phyloP scores from a whole-genome alignment of 2,888 invertebrate genomes.

The Chaitophorus viminalis region DNA sequence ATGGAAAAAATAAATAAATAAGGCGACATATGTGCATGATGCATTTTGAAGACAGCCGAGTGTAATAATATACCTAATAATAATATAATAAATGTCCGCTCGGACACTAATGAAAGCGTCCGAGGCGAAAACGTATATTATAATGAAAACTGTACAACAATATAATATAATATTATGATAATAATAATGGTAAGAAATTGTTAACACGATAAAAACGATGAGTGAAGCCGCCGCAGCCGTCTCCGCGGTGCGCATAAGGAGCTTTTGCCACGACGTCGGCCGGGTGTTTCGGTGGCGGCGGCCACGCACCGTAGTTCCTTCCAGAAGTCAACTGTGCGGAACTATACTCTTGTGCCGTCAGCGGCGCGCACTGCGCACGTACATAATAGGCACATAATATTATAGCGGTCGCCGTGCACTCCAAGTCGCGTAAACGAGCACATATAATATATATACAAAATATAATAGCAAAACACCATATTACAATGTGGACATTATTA shows the following conservation, averaged over 20 bases:
- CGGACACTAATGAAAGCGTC: background rate
- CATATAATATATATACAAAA: too few species aligned
- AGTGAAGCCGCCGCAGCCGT: background rate
- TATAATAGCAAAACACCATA: too few species aligned
- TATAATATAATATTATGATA: background rate
- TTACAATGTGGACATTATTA: too few species aligned
- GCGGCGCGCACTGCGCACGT: too few species aligned
- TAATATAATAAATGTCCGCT: slow-evolving; percentile 1
- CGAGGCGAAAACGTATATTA: background rate
- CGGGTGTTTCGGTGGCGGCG: slow-evolving; percentile 48
- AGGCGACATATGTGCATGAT: background rate
- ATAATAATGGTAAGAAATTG: background rate
- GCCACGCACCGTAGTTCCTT: slow-evolving; percentile 60
- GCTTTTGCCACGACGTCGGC: slow-evolving; percentile 26
- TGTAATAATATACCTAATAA: too few species aligned
- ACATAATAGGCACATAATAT: too few species aligned
- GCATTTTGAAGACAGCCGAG: too few species aligned
- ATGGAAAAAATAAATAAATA: too few species aligned
- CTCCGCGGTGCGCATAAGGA: background rate
- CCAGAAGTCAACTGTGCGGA: slow-evolving; percentile 60
- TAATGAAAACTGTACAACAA: background rate
- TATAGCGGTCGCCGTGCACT: too few species aligned
- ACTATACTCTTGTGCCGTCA: slow-evolving; percentile 21
- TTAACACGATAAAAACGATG: background rate
- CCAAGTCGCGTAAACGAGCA: too few species aligned